A percentile compares a stretch with the other conserved stretches of the same genome.
phyloP scores from a whole-genome alignment of 2,888 invertebrate genomes.

The Leucoptera coffeella region DNA sequence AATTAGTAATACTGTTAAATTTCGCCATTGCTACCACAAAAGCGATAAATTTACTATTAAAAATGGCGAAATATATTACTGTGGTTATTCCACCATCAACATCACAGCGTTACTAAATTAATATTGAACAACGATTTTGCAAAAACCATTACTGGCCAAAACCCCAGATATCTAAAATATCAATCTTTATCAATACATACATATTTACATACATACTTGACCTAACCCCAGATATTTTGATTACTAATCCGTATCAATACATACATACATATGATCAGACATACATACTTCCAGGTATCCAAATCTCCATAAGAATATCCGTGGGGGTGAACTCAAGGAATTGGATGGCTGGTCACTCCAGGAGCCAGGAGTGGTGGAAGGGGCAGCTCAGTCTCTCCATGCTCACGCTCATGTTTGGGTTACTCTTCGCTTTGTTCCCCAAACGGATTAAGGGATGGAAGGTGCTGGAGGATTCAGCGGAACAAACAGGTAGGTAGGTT shows the following conservation, averaged over 20 bases:
- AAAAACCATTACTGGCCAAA: no score
- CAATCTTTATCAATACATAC: no score
- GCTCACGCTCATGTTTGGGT: conserved; percentile 28
- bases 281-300: conserved; percentile 17
- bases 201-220: conserved; percentile 3
- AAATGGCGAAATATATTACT: no score
- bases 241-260: no score
- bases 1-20: no score
- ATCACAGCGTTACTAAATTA: no score
- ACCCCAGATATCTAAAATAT: no score
- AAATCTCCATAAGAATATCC: conserved; percentile 34
- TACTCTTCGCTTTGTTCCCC: conserved; percentile 30
- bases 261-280: not conserved
- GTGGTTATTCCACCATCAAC: no score
- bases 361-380: conserved; percentile 27
- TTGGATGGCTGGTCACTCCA: conserved; percentile 20
- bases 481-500: not conserved
- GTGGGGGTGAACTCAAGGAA: conserved; percentile 23
- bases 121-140: no score
- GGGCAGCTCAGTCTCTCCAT: conserved; percentile 26
- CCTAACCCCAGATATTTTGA: no score
- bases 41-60: no score
- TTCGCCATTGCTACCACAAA: no score
- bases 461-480: not conserved
- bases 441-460: conserved; percentile 11